phyloP scores from a whole-genome alignment of 2,113 vertebrate species.

The Dipodomys stephensi region DNA sequence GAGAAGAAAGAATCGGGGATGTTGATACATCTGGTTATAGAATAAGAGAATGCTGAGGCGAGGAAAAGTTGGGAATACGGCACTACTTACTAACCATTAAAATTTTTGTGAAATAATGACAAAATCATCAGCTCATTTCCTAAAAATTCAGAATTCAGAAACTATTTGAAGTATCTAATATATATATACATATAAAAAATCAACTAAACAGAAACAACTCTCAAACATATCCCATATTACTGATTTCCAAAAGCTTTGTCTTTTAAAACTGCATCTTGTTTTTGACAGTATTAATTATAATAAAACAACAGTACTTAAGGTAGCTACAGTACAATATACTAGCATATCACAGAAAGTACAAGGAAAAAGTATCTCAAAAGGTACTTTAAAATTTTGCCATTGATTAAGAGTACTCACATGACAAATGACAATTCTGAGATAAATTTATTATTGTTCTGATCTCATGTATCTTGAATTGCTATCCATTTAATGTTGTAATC shows the following conservation, averaged over 20 bases:
- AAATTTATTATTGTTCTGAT: constrained; percentile 42
- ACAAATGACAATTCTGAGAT: constrained; percentile 11
- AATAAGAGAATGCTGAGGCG: not conserved
- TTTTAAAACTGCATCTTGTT: constrained; percentile 24
- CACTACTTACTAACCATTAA: constrained; percentile 24
- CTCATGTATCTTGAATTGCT: not conserved
- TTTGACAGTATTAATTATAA: constrained; percentile 29
- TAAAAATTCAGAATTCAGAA: not conserved
- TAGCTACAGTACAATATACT: not conserved
- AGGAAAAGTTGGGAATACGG: not conserved
- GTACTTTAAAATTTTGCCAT: not conserved
- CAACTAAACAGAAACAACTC: constrained; percentile 22
- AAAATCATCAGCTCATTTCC: too few relatives aligned
- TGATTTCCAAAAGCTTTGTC: constrained; percentile 18
- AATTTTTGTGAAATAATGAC: not conserved
- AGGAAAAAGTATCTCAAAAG: not conserved
- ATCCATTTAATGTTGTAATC: constrained; percentile 37
- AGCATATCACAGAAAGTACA: constrained; percentile 41
- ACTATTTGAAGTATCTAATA: not conserved
- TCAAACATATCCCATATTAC: not conserved
- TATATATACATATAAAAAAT: not conserved
- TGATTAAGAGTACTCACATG: not conserved
- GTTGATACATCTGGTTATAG: not conserved
- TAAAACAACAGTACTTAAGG: not conserved
- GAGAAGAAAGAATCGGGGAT: not conserved